Conservation (phyloP, 2,113 vertebrate genomes). For the pig (Sus scrofa) region DNA sequence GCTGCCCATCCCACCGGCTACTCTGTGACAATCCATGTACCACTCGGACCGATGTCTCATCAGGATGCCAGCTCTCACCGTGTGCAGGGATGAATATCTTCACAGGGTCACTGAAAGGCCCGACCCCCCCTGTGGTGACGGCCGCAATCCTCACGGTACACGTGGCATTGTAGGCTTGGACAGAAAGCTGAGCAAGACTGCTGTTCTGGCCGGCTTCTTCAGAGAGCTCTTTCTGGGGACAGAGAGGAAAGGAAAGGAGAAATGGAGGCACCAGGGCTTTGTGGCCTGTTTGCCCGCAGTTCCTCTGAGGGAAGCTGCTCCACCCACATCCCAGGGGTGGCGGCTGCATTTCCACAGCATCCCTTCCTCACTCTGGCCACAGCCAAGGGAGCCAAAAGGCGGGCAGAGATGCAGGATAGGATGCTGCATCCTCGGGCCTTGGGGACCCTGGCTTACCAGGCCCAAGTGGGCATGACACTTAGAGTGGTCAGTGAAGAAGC, state of each 20-base stretch:
- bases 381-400: background rate
- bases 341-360: fast-evolving
- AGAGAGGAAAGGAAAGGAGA: conserved; percentile 1
- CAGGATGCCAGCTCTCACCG: conserved; percentile 85
- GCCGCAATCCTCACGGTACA: conserved; percentile 93
- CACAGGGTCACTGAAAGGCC: conserved; percentile 90
- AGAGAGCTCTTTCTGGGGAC: conserved; percentile 77
- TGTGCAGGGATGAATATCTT: conserved; percentile 88
- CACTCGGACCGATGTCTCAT: background rate
- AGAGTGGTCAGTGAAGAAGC: background rate
- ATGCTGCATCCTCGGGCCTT: background rate
- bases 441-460: background rate
- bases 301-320: background rate
- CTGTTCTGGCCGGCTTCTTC: background rate
- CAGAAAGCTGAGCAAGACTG: conserved; percentile 74
- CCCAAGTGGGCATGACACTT: background rate
- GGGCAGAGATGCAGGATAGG: background rate
- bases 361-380: background rate
- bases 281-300: background rate
- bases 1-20: background rate
- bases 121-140: conserved; percentile 92
- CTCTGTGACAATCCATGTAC: background rate
- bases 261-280: background rate
- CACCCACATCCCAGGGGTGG: background rate
- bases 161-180: conserved; percentile 90